Conservation (phyloP, 35 echinoderm and acorn worm species). For the Apostichopus japonicus region DNA sequence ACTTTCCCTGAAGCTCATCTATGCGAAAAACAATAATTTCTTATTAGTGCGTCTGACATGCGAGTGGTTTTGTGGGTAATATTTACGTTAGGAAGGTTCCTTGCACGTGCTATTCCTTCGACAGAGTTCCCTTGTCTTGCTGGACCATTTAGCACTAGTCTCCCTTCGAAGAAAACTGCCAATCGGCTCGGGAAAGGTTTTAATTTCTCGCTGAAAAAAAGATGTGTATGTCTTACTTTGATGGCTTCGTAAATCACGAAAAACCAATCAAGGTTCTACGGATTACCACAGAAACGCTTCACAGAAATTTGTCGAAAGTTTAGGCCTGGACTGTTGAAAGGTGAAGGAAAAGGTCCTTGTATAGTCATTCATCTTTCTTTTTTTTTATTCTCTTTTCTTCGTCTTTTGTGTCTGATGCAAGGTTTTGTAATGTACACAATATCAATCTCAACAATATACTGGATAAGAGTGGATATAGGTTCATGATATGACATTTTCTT, state of each 20-base stretch:
- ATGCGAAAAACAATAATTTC: conserved; percentile 58
- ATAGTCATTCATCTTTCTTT: background rate
- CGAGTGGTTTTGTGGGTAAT: conserved; percentile 35
- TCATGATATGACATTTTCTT: background rate
- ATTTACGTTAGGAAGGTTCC: conserved; percentile 47
- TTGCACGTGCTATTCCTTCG: conserved; percentile 25
- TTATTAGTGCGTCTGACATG: conserved; percentile 52
- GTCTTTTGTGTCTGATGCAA: conserved; percentile 18
- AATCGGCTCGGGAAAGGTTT: conserved; percentile 49
- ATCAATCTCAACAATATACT: conserved; percentile 30
- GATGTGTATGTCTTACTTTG: conserved; percentile 59
- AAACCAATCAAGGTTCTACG: conserved; percentile 55
- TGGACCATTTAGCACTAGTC: conserved; percentile 55
- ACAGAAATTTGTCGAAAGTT: conserved; percentile 36
- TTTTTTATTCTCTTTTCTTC: background rate
- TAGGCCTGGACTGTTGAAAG: conserved; percentile 40
- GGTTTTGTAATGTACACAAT: conserved; percentile 41
- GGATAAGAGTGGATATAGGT: no score
- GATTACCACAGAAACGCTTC: conserved; percentile 46
- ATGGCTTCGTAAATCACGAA: conserved; percentile 59
- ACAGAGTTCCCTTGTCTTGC: background rate
- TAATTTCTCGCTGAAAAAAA: conserved; percentile 57
- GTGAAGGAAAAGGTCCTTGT: background rate
- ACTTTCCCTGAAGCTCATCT: conserved; percentile 51
- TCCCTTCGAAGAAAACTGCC: background rate